Conservation (phyloP, 2,888 invertebrate genomes). For the Hydropsyche betteni region DNA sequence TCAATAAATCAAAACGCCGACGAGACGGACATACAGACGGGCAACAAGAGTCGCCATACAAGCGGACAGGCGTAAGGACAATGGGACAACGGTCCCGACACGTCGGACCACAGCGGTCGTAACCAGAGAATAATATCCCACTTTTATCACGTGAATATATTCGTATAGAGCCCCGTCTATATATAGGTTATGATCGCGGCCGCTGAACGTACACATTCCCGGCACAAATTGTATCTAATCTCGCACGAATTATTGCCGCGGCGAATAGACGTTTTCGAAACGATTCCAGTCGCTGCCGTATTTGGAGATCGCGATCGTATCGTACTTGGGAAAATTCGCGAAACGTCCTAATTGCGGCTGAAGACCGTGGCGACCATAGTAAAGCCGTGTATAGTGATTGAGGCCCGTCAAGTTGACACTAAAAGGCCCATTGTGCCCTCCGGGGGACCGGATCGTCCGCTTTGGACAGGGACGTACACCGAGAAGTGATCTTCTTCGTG, state of each 20-base stretch:
- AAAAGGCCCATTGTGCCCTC: constrained; percentile 49
- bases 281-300: not conserved
- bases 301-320: constrained; percentile 10
- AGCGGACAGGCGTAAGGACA: constrained; percentile 41
- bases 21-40: constrained; percentile 7
- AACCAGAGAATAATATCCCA: constrained; percentile 10
- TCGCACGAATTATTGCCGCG: not conserved
- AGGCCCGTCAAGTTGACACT: constrained; percentile 48
- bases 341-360: constrained; percentile 27
- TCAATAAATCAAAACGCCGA: constrained; percentile 41
- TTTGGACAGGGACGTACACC: no score
- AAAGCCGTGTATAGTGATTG: constrained; percentile 44
- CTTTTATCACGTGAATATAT: no score
- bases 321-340: constrained; percentile 28
- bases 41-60: constrained; percentile 37
- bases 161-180: no score
- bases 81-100: constrained; percentile 39
- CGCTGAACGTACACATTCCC: no score
- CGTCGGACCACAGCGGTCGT: constrained; percentile 37
- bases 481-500: no score
- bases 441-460: not conserved
- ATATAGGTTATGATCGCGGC: no score
- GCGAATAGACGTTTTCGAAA: not conserved
- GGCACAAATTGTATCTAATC: no score
- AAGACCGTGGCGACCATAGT: not conserved